phyloP scores from a whole-genome alignment of 2,113 vertebrate genomes.

The Jaculus jaculus region DNA sequence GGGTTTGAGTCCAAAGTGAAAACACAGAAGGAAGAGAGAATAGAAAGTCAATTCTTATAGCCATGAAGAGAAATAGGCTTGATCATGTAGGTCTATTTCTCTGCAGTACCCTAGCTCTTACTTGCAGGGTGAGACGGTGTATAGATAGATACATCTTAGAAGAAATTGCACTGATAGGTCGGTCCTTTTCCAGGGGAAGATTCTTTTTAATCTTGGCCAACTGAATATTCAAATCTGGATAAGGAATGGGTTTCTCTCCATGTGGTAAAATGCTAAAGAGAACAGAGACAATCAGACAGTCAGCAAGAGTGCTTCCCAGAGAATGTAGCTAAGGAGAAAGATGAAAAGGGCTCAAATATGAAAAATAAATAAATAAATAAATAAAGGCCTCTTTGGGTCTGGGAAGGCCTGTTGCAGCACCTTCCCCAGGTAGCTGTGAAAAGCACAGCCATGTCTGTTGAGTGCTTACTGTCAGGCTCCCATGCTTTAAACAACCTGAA shows the following conservation, averaged over 20 bases:
- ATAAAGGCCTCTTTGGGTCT: not conserved
- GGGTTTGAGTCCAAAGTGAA: not conserved
- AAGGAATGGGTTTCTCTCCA: not conserved
- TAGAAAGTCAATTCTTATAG: not conserved
- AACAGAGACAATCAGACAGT: slow-evolving; percentile 17
- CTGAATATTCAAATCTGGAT: not conserved
- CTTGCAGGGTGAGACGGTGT: slow-evolving; percentile 67
- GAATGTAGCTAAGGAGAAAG: not conserved
- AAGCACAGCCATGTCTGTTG: not conserved
- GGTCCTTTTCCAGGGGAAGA: slow-evolving; percentile 37
- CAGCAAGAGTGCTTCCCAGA: not conserved
- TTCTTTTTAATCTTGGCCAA: slow-evolving; percentile 59
- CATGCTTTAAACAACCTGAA: not conserved
- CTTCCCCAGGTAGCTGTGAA: not conserved
- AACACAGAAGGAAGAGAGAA: not conserved
- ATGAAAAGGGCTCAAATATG: not conserved
- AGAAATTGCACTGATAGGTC: slow-evolving; percentile 6
- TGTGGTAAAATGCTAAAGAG: slow-evolving; percentile 56
- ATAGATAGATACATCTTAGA: slow-evolving; percentile 60
- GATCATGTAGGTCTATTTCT: not conserved
- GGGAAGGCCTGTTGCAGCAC: not conserved
- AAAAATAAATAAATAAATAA: too few species aligned
- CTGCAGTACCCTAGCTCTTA: slow-evolving; percentile 17
- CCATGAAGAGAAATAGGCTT: not conserved
- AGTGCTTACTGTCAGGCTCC: not conserved